These are phyloP conservation scores for Homalodisca vitripennis DNA, from an alignment of 1,140 invertebrate genomes.

Conservation along the genomic window DNA sequence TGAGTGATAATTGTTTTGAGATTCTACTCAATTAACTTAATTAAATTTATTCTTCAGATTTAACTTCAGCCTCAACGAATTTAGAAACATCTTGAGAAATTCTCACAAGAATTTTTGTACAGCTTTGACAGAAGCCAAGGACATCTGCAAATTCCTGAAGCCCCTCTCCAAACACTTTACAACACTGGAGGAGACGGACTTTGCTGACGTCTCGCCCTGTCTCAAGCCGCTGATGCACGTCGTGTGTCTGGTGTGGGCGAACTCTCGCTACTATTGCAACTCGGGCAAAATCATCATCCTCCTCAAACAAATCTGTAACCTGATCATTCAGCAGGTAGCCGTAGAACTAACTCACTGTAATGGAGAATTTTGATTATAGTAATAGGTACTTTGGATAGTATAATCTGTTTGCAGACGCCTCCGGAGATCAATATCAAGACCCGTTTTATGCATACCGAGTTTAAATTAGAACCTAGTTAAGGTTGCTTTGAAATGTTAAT, in stretches of 20 bases:
- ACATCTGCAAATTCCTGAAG: conserved; percentile 83
- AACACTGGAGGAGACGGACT: conserved; percentile 80
- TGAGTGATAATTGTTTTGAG: too few species aligned
- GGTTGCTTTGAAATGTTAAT: too few species aligned
- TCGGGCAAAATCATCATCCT: conserved; percentile 87
- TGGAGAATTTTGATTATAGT: neutral
- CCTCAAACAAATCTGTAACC: conserved; percentile 86
- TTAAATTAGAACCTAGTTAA: too few species aligned
- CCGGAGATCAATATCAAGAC: too few species aligned
- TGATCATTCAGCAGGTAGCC: conserved; percentile 77
- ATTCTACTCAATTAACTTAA: too few species aligned
- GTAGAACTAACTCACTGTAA: neutral
- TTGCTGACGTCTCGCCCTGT: conserved; percentile 71
- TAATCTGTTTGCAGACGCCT: too few species aligned
- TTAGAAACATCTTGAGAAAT: too few species aligned
- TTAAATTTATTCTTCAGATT: too few species aligned
- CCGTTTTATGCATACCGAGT: too few species aligned
- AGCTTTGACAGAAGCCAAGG: conserved; percentile 86
- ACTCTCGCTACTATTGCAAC: conserved; percentile 86
- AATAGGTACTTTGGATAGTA: too few species aligned
- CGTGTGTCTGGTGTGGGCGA: conserved; percentile 85
- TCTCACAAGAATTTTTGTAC: too few species aligned
- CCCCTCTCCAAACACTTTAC: conserved; percentile 80
- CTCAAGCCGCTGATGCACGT: conserved; percentile 78
- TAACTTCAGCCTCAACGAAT: too few species aligned